A percentile compares a stretch with the other conserved stretches of the same genome.
Evolutionary conservation across 2,888 invertebrate genomes (phyloP).

Genomic region (Podabrus alpinus): DNA sequence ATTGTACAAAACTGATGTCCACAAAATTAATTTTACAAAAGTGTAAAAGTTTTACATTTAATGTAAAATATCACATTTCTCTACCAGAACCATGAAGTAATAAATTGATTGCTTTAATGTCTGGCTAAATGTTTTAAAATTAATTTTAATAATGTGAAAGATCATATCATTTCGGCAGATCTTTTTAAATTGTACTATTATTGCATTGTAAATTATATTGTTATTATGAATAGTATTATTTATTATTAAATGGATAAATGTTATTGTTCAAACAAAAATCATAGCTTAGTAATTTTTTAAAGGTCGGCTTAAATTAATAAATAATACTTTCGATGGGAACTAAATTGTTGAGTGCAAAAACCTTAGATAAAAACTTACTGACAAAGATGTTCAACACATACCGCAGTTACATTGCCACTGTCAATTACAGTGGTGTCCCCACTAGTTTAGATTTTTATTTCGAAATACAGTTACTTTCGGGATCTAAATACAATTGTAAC

Average conservation of each 20-base stretch:
- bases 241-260: too few species aligned
- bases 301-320: neutral
- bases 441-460: slow-evolving; percentile 35
- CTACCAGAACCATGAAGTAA: neutral
- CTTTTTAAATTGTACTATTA: neutral
- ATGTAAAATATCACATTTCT: neutral
- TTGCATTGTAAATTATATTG: neutral
- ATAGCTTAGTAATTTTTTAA: too few species aligned
- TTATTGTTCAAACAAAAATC: neutral
- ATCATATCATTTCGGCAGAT: neutral
- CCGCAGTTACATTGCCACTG: slow-evolving; percentile 53
- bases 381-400: slow-evolving; percentile 48
- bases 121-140: neutral
- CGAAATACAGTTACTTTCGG: neutral
- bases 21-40: neutral
- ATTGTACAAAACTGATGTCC: neutral
- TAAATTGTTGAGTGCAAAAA: neutral
- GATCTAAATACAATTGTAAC: neutral
- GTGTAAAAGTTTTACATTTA: neutral
- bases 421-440: slow-evolving; percentile 42
- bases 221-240: neutral
- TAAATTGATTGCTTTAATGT: neutral
- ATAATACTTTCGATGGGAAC: neutral
- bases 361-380: slow-evolving; percentile 40
- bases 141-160: neutral